Evolutionary conservation across 2,113 vertebrate species (phyloP).

Genomic region (Regulus satrapa): DNA sequence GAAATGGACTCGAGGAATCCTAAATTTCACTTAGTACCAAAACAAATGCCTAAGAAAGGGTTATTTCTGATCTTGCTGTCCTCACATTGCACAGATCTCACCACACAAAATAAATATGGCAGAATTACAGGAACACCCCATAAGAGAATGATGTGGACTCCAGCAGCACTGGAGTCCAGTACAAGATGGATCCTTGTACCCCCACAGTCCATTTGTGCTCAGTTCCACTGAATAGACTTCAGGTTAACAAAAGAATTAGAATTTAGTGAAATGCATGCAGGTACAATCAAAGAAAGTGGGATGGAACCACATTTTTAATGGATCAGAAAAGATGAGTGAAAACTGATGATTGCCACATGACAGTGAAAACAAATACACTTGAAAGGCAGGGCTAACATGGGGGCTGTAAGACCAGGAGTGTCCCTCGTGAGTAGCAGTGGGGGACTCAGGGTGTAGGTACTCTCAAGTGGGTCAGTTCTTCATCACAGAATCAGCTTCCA

Average conservation of each 20-base stretch:
- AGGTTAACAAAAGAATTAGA: neutral
- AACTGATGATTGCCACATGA: neutral
- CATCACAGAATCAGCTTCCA: neutral
- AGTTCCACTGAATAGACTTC: neutral
- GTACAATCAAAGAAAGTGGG: neutral
- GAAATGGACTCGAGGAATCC: neutral
- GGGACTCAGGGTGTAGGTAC: neutral
- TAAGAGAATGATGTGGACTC: accelerated
- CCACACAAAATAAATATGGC: neutral
- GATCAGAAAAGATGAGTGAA: neutral
- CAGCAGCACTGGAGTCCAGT: neutral
- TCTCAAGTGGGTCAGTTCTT: neutral
- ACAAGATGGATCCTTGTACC: neutral
- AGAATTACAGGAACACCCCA: neutral
- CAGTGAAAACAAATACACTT: neutral
- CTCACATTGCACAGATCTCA: neutral
- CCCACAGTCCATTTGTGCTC: neutral
- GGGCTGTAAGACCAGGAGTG: neutral
- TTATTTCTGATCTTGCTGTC: neutral
- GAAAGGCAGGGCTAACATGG: neutral
- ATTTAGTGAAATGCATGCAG: neutral
- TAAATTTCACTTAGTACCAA: neutral
- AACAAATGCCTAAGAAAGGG: neutral
- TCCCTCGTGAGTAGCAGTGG: neutral
- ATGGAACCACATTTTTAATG: neutral